These are phyloP conservation scores for Anser cygnoides DNA, from an alignment of 2,113 vertebrate genomes.

Conservation along the genomic window DNA sequence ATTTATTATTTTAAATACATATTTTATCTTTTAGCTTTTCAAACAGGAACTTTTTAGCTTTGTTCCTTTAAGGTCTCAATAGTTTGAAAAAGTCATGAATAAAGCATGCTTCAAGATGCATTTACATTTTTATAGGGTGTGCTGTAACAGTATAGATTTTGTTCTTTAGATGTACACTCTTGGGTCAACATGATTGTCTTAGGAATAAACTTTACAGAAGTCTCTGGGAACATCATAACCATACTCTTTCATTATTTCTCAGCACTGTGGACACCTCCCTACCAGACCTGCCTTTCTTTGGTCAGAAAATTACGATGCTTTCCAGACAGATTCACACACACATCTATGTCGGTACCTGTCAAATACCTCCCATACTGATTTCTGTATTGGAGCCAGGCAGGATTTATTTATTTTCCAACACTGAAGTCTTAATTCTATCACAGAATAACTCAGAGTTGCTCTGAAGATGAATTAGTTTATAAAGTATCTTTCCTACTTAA, in stretches of 20 bases:
- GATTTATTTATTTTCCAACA: background rate
- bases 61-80: conserved; percentile 71
- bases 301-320: conserved; percentile 16
- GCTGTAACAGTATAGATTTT: conserved; percentile 72
- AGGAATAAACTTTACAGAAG: conserved; percentile 67
- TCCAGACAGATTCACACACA: background rate
- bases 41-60: conserved; percentile 70
- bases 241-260: conserved; percentile 54
- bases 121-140: conserved; percentile 78
- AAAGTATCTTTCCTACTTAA: background rate
- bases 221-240: conserved; percentile 62
- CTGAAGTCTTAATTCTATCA: background rate
- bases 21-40: conserved; percentile 78
- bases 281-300: background rate
- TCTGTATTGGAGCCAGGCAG: background rate
- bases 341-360: background rate
- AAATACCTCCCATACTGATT: background rate
- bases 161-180: conserved; percentile 64
- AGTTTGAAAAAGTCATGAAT: conserved; percentile 78
- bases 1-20: conserved; percentile 81
- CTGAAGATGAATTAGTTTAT: background rate
- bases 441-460: background rate
- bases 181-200: conserved; percentile 61
- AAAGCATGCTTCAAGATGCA: conserved; percentile 71
- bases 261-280: conserved; percentile 39